These are phyloP conservation scores for Brachionichthys hirsutus DNA, from an alignment of 2,113 vertebrate species.

Conservation along the genomic window DNA sequence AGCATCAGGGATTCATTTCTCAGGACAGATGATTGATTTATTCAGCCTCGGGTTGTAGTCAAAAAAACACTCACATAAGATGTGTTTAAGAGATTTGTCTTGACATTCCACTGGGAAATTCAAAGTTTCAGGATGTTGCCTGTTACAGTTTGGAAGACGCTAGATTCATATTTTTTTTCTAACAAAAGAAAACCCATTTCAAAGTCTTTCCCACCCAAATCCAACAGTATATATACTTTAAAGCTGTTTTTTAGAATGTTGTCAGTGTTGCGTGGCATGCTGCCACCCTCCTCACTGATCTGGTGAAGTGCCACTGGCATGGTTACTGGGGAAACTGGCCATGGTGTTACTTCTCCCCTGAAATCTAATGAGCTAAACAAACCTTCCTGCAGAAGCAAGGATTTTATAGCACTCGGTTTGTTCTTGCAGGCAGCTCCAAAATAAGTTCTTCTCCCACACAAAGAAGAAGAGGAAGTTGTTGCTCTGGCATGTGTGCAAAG, in stretches of 20 bases:
- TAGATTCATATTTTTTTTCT: background rate
- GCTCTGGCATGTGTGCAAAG: conserved; percentile 58
- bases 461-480: conserved; percentile 74
- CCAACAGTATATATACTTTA: background rate
- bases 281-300: conserved; percentile 50
- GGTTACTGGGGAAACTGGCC: conserved; percentile 74
- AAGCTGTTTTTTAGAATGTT: conserved; percentile 53
- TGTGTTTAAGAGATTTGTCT: background rate
- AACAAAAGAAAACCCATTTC: background rate
- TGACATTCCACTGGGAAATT: background rate
- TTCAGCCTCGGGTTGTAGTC: no score
- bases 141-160: background rate
- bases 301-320: conserved; percentile 36
- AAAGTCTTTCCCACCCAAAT: background rate
- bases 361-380: conserved; percentile 60
- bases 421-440: conserved; percentile 53
- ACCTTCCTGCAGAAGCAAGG: conserved; percentile 56
- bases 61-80: no score
- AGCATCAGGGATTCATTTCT: no score
- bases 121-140: background rate
- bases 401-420: conserved; percentile 61
- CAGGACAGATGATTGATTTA: no score
- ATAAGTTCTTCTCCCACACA: conserved; percentile 46
- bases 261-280: conserved; percentile 29
- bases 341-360: conserved; percentile 57